Evolutionary conservation across 2,113 vertebrate species (phyloP).

Genomic region (Catharus minimus): DNA sequence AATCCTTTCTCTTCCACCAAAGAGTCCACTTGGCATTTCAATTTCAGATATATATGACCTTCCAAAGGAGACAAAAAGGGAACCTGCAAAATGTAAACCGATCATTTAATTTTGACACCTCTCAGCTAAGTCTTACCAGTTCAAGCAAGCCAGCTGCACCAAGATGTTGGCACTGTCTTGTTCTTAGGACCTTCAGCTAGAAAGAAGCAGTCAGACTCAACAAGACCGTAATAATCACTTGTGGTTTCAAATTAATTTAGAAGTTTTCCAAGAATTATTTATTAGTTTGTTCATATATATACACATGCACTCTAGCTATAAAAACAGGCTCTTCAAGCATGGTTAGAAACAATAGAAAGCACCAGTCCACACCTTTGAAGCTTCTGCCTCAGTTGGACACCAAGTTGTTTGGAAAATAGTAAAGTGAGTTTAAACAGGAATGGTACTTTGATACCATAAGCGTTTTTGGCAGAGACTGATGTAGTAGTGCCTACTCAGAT

Average conservation of each 20-base stretch:
- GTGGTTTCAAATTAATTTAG: background rate
- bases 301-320: background rate
- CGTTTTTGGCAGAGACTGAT: background rate
- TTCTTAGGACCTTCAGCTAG: background rate
- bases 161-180: background rate
- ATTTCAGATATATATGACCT: slow-evolving; percentile 89
- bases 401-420: background rate
- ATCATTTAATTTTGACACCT: background rate
- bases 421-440: background rate
- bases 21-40: slow-evolving; percentile 92
- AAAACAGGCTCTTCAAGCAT: background rate
- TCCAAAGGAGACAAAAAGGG: slow-evolving; percentile 92
- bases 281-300: background rate
- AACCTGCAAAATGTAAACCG: slow-evolving; percentile 76
- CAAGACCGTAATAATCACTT: background rate
- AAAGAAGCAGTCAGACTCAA: background rate
- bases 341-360: background rate
- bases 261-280: background rate
- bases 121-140: background rate
- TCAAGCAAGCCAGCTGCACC: slow-evolving; percentile 2
- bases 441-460: background rate
- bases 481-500: background rate
- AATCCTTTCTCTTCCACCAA: slow-evolving; percentile 90
- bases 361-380: background rate
- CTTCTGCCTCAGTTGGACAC: background rate